Percentiles rank a stretch among this genome's conserved stretches.
phyloP scores from a whole-genome alignment of 2,797 vertebrate genomes.

The Numenius phaeopus region DNA sequence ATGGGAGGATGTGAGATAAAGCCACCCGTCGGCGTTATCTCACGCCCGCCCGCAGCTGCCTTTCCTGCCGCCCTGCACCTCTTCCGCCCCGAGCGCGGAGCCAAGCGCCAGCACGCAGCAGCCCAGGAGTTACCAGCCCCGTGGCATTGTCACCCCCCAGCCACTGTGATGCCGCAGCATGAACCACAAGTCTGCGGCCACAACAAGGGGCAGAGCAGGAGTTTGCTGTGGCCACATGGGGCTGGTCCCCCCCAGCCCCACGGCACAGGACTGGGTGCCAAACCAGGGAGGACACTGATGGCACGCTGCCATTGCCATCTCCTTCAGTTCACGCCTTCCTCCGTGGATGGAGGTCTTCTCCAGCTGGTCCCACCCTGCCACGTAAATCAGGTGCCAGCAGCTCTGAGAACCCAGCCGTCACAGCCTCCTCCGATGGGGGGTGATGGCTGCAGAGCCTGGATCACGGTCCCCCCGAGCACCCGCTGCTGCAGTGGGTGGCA shows the following conservation, averaged over 20 bases:
- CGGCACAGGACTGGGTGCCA: accelerated
- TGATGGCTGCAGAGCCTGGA: not conserved
- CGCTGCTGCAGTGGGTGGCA: accelerated
- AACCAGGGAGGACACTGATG: not conserved
- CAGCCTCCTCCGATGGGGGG: accelerated
- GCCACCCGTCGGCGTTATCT: constrained; percentile 36
- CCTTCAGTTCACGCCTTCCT: not conserved
- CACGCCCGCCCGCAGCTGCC: not conserved
- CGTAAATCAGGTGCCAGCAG: not conserved
- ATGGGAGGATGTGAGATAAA: constrained; percentile 74
- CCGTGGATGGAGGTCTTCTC: not conserved
- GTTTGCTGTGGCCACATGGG: accelerated
- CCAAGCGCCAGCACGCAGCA: accelerated
- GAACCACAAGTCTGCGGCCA: not conserved
- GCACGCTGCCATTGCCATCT: accelerated
- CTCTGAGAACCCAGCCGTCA: accelerated
- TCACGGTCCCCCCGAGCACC: accelerated
- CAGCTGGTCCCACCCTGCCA: not conserved
- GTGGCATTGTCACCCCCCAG: accelerated
- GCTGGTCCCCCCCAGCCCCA: not conserved
- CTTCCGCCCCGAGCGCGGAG: not conserved
- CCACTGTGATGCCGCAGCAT: accelerated
- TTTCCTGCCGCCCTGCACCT: constrained; percentile 57
- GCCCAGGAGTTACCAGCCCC: not conserved
- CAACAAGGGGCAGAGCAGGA: not conserved